Evolutionary conservation across 2,113 vertebrate species (phyloP), one percentile per base, ranked within the genome.

Genomic region (Cyprinus carpio): DNA sequence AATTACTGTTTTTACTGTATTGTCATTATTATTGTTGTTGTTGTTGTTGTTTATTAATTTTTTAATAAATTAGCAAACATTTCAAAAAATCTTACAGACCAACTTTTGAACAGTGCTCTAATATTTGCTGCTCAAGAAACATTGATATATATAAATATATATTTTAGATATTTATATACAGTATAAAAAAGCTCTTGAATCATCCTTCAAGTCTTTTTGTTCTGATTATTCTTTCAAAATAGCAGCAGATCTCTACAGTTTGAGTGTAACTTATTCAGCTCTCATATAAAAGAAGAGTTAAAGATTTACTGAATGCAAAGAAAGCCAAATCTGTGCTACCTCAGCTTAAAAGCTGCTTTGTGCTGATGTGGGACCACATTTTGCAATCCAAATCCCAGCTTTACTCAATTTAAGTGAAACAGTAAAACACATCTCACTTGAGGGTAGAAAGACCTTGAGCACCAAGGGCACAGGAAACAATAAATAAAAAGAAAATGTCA

Each of bases 371-470:
- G 62, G 60, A 81, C 18, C 34, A 23, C 16, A 67, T 81, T 81
- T 81, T 67, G 79, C 79, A 81, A 81, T 49, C 80, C 78, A 81
- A 81, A 81, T 81, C 58, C n/a, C 78, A 81, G 60, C 23, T 60
- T 65, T 64, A 27, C 58, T 81, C 34, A 65, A 49, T 64, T 81
- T 46, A 81, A 81, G 56, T 65, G 60, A 65, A 81, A 65, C 78
- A 4, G 60, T 81, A 64, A 43, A 67, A 43, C 7, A 43, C 1
- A 46, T 29, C 58, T 81, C n/a, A 81, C 34, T 29, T 25, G 58
- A 64, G 60, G 60, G 37, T 46, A 11, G 60, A 46, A 81, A 81
- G 78, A 81, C 60, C 60, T 81, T 65, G 78, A 65, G 58, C 11
- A 49, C 15, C 60, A 81, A 65, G 60, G 78, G 60, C 40, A 43